Conservation (phyloP, 2,888 invertebrate species). For the Kuschelorhynchus macadamiae region DNA sequence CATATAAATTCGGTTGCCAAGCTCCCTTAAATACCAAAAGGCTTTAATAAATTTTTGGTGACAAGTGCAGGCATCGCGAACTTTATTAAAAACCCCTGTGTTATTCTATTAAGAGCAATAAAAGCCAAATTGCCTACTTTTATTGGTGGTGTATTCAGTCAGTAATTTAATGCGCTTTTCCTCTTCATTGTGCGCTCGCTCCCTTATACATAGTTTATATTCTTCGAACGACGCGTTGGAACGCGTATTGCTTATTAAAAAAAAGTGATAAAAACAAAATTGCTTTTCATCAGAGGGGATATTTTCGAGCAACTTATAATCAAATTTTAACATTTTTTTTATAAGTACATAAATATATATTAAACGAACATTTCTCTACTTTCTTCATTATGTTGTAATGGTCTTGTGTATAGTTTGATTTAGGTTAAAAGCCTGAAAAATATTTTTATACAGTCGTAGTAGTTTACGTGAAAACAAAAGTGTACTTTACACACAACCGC, state of each 20-base stretch:
- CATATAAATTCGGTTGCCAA: slow-evolving; percentile 29
- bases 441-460: too few relatives aligned
- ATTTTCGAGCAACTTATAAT: background rate
- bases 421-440: too few relatives aligned
- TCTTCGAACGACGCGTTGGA: slow-evolving; percentile 17
- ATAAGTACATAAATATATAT: too few relatives aligned
- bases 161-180: slow-evolving; percentile 33
- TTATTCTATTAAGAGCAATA: slow-evolving; percentile 47
- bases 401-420: too few relatives aligned
- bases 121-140: slow-evolving; percentile 46
- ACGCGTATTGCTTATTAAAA: slow-evolving; percentile 21
- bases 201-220: slow-evolving; percentile 4
- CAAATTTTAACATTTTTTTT: slow-evolving; percentile 1
- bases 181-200: slow-evolving; percentile 21
- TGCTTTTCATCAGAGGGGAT: background rate
- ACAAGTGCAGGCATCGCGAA: slow-evolving; percentile 47
- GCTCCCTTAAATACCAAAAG: slow-evolving; percentile 24
- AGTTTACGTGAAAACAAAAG: too few relatives aligned
- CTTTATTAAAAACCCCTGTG: slow-evolving; percentile 45
- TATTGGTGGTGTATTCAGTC: slow-evolving; percentile 41
- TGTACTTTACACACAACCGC: too few relatives aligned
- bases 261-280: slow-evolving; percentile 17
- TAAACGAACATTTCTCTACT: too few relatives aligned
- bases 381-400: too few relatives aligned
- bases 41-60: slow-evolving; percentile 44